Evolutionary conservation across 2,888 invertebrate genomes (phyloP), one percentile per base, ranked within the genome.

Genomic region (Drosophila hamatofila): DNA sequence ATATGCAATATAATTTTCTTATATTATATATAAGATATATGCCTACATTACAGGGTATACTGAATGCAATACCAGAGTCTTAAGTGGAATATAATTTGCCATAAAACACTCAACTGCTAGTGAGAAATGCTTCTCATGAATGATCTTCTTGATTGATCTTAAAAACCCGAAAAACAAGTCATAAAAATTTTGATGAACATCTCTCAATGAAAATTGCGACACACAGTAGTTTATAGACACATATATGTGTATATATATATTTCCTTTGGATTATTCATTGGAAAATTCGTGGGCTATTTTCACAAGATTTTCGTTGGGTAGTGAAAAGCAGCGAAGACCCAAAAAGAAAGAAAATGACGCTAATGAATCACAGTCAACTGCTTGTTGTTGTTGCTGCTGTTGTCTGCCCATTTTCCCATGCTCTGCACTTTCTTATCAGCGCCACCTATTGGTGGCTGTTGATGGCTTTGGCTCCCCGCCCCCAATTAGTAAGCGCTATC

Each of bases 301-400:
- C 54, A 55, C 48, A 35, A 60, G 37, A 49, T 27, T 56, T 56
- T 70, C 55, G 54, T 25, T 14, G 46, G n/a, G 27, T 18, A n/a
- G 14, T 21, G 12, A 37, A 48, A 25, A 46, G 8, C n/a, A 27
- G 27, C 48, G n/a, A 48, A 49, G 30, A 18, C 30, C 30, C 21
- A 30, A 55, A 16, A n/a, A 12, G 12, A 18, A 56, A 27, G 48
- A 33, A 74, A 66, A 54, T 67, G 23, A 61, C 61, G 73, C 58
- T 74, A 73, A 73, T 67, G 75, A 80, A 79, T 75, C 71, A 78
- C 68, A 59, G 58, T 41, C 41, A 33, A 23, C 61, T 0, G 23
- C 44, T 16, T 23, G 0, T 46, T 37, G 52, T 33, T 61, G 46
- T 52, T 35, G 52, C 37, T 41, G 5, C 33, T 44, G 59, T 30